Base-by-base conservation (phyloP, 2,797 vertebrate genomes). In the Steatocranus sp. region DNA sequence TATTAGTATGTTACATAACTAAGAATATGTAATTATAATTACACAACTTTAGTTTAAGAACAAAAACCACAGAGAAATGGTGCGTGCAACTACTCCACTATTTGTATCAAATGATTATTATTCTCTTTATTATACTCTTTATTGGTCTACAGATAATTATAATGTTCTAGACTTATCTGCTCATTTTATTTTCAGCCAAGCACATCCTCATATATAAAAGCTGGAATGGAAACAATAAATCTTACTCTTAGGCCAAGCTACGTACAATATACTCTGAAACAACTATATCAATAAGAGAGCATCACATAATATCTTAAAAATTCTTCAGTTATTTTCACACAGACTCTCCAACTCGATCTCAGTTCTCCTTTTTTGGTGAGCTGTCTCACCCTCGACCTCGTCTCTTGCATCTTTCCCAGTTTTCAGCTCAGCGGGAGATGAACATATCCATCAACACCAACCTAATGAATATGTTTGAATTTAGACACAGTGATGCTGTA, bases 371-470 rank as follows among this genome's bases (percentile, higher is more conserved):
- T 70, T 70, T 48, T 46, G 41, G 23, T 70, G 41, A 46, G 41
- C 15, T 48, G 0, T 25, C 3, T 73, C 41, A n/a, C 8, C 20
- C 20, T 18, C 15, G 0, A 63, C 32, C 36, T 3, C 4, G 7
- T 50, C 10, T 25, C 30, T 74, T 18, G 50, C 2, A 3, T 84
- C 25, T 54, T 27, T 48, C n/a, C 34, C 43, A 54, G 18, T 12
- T 53, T 75, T 48, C 7, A 34, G 8, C 50, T 73, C 48, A 75
- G 36, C 23, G 48, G 56, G 46, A 66, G 78, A 82, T 11, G 41
- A 50, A 75, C 32, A 50, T 54, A 78, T 81, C 11, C 25, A 79
- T 83, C 63, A 73, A 68, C 17, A 38, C 30, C 12, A 70, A 63
- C 4, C 46, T 78, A 17, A 81, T 50, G 27, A 41, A 75, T 25